A percentile compares a stretch with the other conserved stretches of the same genome.
These are phyloP conservation scores for Furcifer pardalis DNA, from an alignment of 2,797 vertebrate genomes.

Conservation along the genomic window DNA sequence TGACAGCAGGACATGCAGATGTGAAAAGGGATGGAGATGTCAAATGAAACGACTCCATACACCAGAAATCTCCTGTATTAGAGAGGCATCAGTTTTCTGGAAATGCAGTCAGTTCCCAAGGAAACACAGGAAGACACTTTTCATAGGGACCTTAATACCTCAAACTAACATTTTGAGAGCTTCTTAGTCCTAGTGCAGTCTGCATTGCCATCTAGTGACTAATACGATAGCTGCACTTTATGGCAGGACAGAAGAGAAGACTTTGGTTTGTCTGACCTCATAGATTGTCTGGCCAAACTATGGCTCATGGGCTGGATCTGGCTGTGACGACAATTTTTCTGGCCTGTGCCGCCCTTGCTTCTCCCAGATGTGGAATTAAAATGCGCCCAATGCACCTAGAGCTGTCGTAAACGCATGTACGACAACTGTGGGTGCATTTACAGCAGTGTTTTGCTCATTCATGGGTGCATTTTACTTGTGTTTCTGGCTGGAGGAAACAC, in stretches of 20 bases:
- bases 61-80: background rate
- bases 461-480: too few species aligned
- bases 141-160: background rate
- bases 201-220: conserved; percentile 61
- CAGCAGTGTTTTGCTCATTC: too few species aligned
- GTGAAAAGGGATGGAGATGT: background rate
- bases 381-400: too few species aligned
- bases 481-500: too few species aligned
- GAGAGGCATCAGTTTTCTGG: background rate
- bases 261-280: too few species aligned
- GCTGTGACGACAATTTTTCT: too few species aligned
- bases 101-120: background rate
- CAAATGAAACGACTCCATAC: background rate
- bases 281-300: too few species aligned
- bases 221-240: background rate
- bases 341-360: too few species aligned
- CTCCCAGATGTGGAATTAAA: too few species aligned
- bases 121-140: background rate
- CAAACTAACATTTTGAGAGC: accelerated
- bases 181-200: background rate
- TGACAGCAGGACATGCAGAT: accelerated
- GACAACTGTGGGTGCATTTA: too few species aligned
- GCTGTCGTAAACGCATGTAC: too few species aligned
- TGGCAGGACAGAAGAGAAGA: background rate
- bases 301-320: too few species aligned